Base-by-base conservation (phyloP, 2,797 vertebrate species). In the Threskiornis aethiopicus region DNA sequence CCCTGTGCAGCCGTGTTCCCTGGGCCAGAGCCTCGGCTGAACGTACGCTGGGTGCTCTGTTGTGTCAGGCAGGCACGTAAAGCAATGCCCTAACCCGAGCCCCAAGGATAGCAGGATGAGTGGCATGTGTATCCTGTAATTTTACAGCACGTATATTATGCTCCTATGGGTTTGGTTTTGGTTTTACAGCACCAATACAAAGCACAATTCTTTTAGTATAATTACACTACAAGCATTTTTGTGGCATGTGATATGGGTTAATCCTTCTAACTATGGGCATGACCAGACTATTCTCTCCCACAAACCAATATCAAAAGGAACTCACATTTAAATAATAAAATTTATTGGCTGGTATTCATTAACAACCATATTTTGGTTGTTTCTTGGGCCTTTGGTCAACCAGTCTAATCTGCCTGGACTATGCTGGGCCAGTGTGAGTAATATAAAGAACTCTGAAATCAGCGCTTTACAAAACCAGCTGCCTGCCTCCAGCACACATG, bases 1-100 rank as follows among this genome's bases (percentile, higher is more conserved):
- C 55, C 46, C 72, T 33, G 25, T 1, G 3, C 22, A n/a, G 35
- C 20, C 0, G 0, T 6, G 3, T 61, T 52, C 55, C 67, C 55
- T 47, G 37, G 46, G 41, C 51, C 28, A n/a, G 33, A 31, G 12
- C 35, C 13, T 9, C 5, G 2, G 61, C 71, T 25, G 16, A 59
- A 51, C 12, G 0, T 22, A 1, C 2, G 2, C 61, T 21, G 77
- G 55, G 1, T 54, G 61, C 80, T 66, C 49, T 51, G 16, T 41
- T 57, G 6, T 26, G 2, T 37, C 71, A 57, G 7, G 14, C 66
- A 57, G 44, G 51, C 41, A 46, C 5, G 4, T 2, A 21, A 31
- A 81, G 6, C 66, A 22, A 8, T 7, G 37, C 57, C 57, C 62
- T 31, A 39, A 28, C 46, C 24, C 3, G 0, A 90, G 82, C 47